These are phyloP conservation scores for Cirrhinus mrigala DNA, from an alignment of 2,797 vertebrate species.

Conservation along the genomic window DNA sequence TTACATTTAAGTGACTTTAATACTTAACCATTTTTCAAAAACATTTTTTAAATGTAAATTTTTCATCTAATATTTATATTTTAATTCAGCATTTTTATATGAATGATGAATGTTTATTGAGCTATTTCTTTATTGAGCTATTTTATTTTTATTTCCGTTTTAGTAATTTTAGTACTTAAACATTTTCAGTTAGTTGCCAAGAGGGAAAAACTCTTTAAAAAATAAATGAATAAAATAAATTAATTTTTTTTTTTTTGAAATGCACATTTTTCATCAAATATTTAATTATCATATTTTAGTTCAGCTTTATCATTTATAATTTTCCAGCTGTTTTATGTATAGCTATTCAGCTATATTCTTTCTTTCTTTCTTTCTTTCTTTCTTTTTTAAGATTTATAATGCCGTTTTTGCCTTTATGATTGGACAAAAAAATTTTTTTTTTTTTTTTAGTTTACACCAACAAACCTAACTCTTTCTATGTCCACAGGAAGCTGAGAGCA, in stretches of 20 bases:
- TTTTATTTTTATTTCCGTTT: neutral
- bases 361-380: too few species aligned
- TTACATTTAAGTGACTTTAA: too few species aligned
- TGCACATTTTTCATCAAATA: neutral
- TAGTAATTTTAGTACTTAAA: neutral
- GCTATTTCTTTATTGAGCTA: neutral
- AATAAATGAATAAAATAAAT: neutral
- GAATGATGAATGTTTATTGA: neutral
- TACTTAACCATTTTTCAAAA: too few species aligned
- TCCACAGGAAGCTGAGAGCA: slow-evolving; percentile 91
- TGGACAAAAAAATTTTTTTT: too few species aligned
- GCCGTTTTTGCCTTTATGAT: too few species aligned
- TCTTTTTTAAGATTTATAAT: too few species aligned
- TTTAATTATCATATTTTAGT: neutral
- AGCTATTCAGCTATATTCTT: too few species aligned
- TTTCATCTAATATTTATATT: too few species aligned
- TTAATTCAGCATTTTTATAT: too few species aligned
- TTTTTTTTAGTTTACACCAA: neutral
- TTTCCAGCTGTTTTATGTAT: too few species aligned
- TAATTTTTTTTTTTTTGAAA: neutral
- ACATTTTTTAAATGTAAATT: too few species aligned
- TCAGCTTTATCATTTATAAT: neutral
- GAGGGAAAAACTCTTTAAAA: neutral
- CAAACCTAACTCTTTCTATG: neutral
- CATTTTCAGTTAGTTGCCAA: neutral